Evolutionary conservation across 2,113 vertebrate genomes (phyloP), one percentile per base, ranked within the genome.

Genomic region (Peromyscus polionotus): DNA sequence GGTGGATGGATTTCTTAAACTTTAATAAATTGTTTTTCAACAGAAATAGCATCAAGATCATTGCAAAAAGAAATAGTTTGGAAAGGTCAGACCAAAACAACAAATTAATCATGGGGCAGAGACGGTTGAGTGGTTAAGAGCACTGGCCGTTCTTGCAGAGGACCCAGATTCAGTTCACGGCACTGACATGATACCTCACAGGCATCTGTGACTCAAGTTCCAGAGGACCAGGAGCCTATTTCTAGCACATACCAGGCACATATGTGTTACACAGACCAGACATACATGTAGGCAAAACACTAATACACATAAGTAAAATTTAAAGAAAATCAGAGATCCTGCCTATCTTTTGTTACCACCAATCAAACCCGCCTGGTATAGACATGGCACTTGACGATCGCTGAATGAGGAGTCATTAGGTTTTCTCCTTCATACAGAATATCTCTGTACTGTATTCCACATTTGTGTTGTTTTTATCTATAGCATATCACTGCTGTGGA

Each of bases 31-130:
- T 68, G 3, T 48, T 84, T 87, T 92, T 31, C 68, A 84, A 75
- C 5, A 90, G 22, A 92, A 89, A 63, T 26, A 92, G 54, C 59
- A 63, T 63, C 9, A 84, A 63, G 36, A 83, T 95, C 24, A 75
- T 10, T 75, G 24, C 26, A 91, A 93, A 90, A 95, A 93, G 93
- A 90, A 95, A 88, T 59, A 67, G 7, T 31, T 31, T 59, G 54
- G 67, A 57, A 88, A 67, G 13, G 3, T 14, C 72, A 86, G 36
- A 42, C 63, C 51, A 51, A 33, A 85, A 90, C 28, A 83, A 17
- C 28, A 75, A 26, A 75, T 42, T 75, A 75, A 75, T 26, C 72
- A 75, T n/a, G 36, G 5, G 36, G 36, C 19, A 72, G 70, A 39
- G 36, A 72, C 20, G 17, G 7, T 75, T 9, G 1, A 24, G n/a